Evolutionary conservation across 2,797 vertebrate species (phyloP), one percentile per base, ranked within the genome.

Genomic region (Chelon labrosus): DNA sequence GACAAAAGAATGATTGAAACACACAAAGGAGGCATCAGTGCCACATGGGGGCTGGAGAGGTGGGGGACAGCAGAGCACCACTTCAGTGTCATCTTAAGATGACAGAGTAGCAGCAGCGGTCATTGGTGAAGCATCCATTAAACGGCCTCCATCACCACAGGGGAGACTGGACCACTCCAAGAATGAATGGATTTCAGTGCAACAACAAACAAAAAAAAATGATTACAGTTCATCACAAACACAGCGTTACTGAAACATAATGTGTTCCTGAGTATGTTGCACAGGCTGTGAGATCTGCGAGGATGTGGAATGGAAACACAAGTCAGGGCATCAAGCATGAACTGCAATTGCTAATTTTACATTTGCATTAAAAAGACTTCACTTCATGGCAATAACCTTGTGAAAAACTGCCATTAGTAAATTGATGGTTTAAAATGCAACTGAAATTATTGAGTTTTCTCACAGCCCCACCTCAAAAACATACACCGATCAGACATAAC

Each of bases 11-110:
- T 31, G 11, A 80, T 58, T 74, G 42, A 41, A 54, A 39, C 65
- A 68, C 65, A 80, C 57, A 74, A 80, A 79, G 65, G 27, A 82
- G 67, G 76, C 71, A 76, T 74, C 35, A 53, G 47, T 67, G 77
- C 41, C 51, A 69, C 55, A 58, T 60, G 62, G 4, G 42, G 41
- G 41, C 55, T 56, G 58, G 4, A 12, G 41, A 16, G 47, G 59
- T 14, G 39, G 65, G 41, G 53, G 39, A 5, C 31, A 35, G 42
- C 59, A 58, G 59, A 54, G 37, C 66, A 57, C 25, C 73, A 54
- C 82, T 66, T 67, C 52, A 59, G 41, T 76, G 58, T 72, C 54
- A 69, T 59, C 39, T 70, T 47, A 69, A 76, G 51, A 69, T 81
- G 80, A 70, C 63, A 81, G 70, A 70, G 68, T 20, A 79, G 60